phyloP scores from a whole-genome alignment of 2,113 vertebrate species.

The Epinephelus moara region DNA sequence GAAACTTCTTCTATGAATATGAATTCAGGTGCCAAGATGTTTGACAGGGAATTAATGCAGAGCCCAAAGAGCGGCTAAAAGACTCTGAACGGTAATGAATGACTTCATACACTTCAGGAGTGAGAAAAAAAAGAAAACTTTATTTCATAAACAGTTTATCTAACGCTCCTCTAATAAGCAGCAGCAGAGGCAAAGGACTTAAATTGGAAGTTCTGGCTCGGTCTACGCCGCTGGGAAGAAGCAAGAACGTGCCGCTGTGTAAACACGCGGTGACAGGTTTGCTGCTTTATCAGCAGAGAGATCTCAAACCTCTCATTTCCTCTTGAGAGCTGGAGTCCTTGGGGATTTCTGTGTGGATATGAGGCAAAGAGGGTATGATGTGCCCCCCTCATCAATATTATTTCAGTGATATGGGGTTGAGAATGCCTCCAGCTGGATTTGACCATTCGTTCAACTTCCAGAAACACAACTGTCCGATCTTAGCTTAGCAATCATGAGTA shows the following conservation, averaged over 20 bases:
- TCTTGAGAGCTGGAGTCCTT: slow-evolving; percentile 30
- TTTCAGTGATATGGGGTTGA: slow-evolving; percentile 5
- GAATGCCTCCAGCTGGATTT: slow-evolving; percentile 26
- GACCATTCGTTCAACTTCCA: background rate
- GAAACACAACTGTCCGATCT: background rate
- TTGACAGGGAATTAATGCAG: slow-evolving; percentile 62
- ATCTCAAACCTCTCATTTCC: slow-evolving; percentile 77
- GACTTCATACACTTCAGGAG: slow-evolving; percentile 59
- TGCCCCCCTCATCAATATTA: slow-evolving; percentile 20
- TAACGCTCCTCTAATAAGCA: slow-evolving; percentile 67
- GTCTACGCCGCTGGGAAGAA: slow-evolving; percentile 33
- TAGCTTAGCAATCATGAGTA: background rate
- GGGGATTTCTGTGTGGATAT: slow-evolving; percentile 34
- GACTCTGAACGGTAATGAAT: slow-evolving; percentile 54
- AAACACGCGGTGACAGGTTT: slow-evolving; percentile 66
- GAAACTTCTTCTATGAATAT: slow-evolving; percentile 58
- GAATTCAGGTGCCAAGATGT: slow-evolving; percentile 60
- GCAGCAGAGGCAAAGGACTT: slow-evolving; percentile 49
- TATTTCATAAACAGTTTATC: slow-evolving; percentile 63
- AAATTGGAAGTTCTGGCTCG: slow-evolving; percentile 51
- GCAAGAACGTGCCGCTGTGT: slow-evolving; percentile 56
- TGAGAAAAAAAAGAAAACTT: slow-evolving; percentile 32
- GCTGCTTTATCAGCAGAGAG: slow-evolving; percentile 42
- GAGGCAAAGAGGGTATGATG: slow-evolving; percentile 29
- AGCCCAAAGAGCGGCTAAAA: slow-evolving; percentile 42